These are phyloP conservation scores for Mercenaria mercenaria DNA, from an alignment of 1,140 invertebrate species.

Conservation along the genomic window DNA sequence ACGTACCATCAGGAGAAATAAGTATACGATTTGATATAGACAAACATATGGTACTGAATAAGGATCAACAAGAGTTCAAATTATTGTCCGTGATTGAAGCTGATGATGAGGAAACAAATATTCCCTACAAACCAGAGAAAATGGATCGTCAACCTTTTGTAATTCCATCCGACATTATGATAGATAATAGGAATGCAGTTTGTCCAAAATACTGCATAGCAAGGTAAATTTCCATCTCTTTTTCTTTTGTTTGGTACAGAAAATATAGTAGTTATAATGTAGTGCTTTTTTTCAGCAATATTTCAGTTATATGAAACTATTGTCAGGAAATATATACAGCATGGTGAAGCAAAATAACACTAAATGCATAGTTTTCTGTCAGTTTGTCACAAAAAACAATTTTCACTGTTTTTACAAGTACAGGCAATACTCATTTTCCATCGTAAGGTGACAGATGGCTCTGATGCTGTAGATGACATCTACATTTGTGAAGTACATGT, in stretches of 20 bases:
- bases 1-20: conserved; percentile 80
- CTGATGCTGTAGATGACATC: no score
- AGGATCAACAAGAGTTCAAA: conserved; percentile 73
- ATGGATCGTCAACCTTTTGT: conserved; percentile 67
- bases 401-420: no score
- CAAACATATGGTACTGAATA: conserved; percentile 74
- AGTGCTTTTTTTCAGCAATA: no score
- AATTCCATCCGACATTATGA: not conserved
- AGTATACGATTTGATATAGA: conserved; percentile 78
- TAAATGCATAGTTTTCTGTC: no score
- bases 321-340: no score
- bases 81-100: conserved; percentile 5
- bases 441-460: no score
- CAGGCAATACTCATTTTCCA: no score
- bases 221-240: conserved; percentile 53
- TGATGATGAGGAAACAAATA: not conserved
- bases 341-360: no score
- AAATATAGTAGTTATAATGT: no score
- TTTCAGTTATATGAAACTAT: no score
- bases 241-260: not conserved
- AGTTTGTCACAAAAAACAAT: no score
- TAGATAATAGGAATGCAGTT: not conserved
- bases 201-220: conserved; percentile 64
- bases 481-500: no score
- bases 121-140: not conserved